Evolutionary conservation across 2,797 vertebrate species (phyloP).

Genomic region (Manis pentadactyla): DNA sequence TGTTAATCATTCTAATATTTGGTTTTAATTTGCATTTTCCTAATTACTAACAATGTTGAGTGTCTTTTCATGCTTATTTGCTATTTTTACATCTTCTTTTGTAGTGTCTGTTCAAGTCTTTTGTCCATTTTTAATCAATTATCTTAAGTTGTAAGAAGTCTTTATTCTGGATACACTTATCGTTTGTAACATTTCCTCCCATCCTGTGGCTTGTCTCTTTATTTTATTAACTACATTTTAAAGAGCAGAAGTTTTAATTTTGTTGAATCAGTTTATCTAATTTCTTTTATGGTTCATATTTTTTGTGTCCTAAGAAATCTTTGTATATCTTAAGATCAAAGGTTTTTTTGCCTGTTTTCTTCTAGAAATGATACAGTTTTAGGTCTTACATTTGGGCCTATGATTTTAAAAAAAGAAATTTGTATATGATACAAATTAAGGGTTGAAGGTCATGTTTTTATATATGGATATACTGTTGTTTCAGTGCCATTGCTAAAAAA

Average conservation of each 20-base stretch:
- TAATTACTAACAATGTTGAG: background rate
- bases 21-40: background rate
- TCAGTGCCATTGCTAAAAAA: background rate
- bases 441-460: background rate
- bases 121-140: slow-evolving; percentile 13
- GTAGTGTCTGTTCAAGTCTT: background rate
- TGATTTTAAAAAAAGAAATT: background rate
- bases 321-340: slow-evolving; percentile 3
- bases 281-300: slow-evolving; percentile 2
- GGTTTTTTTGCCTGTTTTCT: background rate
- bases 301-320: slow-evolving; percentile 45
- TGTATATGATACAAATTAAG: background rate
- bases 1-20: background rate
- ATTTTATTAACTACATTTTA: slow-evolving; percentile 45
- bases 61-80: slow-evolving; percentile 19
- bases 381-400: background rate
- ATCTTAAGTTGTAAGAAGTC: background rate
- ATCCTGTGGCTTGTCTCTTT: background rate
- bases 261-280: slow-evolving; percentile 5
- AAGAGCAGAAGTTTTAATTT: slow-evolving; percentile 53
- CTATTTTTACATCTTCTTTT: slow-evolving; percentile 21
- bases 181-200: background rate
- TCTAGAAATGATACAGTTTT: slow-evolving; percentile 19
- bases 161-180: background rate
- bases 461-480: background rate